Evolutionary conservation across 1,140 invertebrate species (phyloP), one percentile per base, ranked within the genome.

Genomic region (Drosophila trapezifrons): DNA sequence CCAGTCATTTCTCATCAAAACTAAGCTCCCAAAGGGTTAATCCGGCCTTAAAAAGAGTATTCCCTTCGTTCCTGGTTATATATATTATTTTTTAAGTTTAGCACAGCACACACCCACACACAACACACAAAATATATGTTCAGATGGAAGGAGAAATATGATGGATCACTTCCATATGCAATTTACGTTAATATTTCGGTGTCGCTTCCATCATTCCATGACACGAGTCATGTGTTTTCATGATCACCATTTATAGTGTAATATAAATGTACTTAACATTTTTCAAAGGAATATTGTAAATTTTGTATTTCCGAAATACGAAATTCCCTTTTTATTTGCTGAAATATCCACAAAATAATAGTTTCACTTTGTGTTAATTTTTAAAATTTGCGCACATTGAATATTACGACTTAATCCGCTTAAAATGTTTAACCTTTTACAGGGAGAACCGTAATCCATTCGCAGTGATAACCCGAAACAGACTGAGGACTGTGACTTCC

Each of bases 81-180:
- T 25, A 45, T 56, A 42, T 42, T 57, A 64, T 47, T 54, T 66
- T 74, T 77, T 63, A 69, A 70, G 66, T 59, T 78, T 58, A 62
- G 51, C 82, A 72, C 83, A 66, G 47, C 72, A 63, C 51, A 72
- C 60, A 76, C 27, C 49, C 49, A 52, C 49, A 52, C 29, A 52
- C 7, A 25, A 60, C 58, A 74, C 71, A 76, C 22, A 35, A 47
- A 52, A 37, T 22, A 63, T 55, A n/a, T 37, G 54, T 51, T 51
- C 29, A 42, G 27, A 49, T 46, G 49, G 38, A 56, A 60, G 35
- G 49, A 62, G 42, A 87, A 83, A 89, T 72, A 81, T 90, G 87
- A 90, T 90, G 87, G 87, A 90, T 90, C 75, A 90, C 87, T 90
- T 90, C 87, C 87, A 81, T 77, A 74, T 87, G 87, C 80, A 90